Evolutionary conservation across 2,888 invertebrate species (phyloP), one percentile per base, ranked within the genome.

Genomic region (Ochropacha duplaris): DNA sequence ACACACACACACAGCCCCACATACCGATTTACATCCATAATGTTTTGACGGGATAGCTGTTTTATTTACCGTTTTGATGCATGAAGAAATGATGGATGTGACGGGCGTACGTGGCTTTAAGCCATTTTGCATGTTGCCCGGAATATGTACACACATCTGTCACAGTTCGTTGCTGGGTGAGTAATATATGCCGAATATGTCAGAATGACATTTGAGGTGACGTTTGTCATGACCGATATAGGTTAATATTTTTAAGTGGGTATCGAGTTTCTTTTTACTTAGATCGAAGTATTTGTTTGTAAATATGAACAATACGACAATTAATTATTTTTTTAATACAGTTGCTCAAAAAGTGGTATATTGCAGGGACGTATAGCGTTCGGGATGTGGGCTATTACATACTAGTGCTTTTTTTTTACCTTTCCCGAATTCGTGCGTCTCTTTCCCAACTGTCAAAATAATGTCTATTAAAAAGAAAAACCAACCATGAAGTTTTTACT

Each of bases 131-230:
- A 54, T 57, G 51, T 57, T 51, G 52, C 58, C 28, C 44, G 54
- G 58, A 58, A 61, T 60, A 69, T 59, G 50, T 60, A 58, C 67
- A 64, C 56, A 68, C 62, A 68, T 70, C 65, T 52, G 62, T 66
- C 65, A 67, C 51, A 49, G 24, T 51, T n/a, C 49, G 12, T 12
- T 31, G 12, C 31, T 12, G 31, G 31, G 11, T 16, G 31, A 31
- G n/a, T 51, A 36, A 54, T 64, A 54, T 64, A 60, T 57, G 50
- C 50, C 50, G 16, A 50, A 52, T 52, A 31, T 19, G 52, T 52
- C 31, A 52, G 31, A 22, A 52, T 22, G 31, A 16, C 19, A 19
- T 36, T 36, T 44, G n/a, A 44, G 44, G 44, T 44, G 19, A 19
- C 19, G 5, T 19, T 44, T 44, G 44, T 52, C 52, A 19, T 52